Evolutionary conservation across 2,113 vertebrate species (phyloP).

Genomic region (Lepus americanus): DNA sequence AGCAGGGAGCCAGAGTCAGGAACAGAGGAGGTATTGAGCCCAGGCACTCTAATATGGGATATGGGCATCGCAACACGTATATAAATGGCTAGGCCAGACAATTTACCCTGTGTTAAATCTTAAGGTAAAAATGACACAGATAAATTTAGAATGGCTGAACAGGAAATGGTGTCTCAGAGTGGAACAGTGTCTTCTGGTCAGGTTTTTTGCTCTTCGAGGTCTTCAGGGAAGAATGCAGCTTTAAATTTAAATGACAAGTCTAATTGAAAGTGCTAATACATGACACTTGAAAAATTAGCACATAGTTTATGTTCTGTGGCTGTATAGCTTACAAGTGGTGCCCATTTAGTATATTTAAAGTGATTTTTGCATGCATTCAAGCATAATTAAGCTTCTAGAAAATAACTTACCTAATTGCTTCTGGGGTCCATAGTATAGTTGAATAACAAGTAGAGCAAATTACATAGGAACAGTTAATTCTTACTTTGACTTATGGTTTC

Average conservation of each 20-base stretch:
- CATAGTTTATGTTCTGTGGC: background rate
- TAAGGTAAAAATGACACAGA: background rate
- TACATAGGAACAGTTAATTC: background rate
- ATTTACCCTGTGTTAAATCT: background rate
- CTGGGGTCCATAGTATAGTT: constrained; percentile 78
- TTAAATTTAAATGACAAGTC: constrained; percentile 21
- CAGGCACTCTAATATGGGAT: too few relatives aligned
- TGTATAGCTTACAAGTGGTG: background rate
- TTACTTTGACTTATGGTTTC: constrained; percentile 13
- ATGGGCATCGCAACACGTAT: too few relatives aligned
- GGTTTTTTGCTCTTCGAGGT: background rate
- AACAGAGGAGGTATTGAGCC: too few relatives aligned
- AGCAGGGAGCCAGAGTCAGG: too few relatives aligned
- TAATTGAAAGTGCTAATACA: background rate
- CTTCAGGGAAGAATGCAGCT: background rate
- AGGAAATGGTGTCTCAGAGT: constrained; percentile 24
- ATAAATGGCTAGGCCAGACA: too few relatives aligned
- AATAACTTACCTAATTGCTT: constrained; percentile 78
- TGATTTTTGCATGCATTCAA: constrained; percentile 68
- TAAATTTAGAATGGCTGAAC: constrained; percentile 37
- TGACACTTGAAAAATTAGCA: background rate
- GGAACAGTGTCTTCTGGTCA: background rate
- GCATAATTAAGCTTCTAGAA: constrained; percentile 82
- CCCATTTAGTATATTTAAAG: constrained; percentile 6
- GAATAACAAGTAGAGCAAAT: constrained; percentile 57